These are phyloP conservation scores for Tuta absoluta DNA, from an alignment of 2,888 invertebrate species.

Conservation along the genomic window DNA sequence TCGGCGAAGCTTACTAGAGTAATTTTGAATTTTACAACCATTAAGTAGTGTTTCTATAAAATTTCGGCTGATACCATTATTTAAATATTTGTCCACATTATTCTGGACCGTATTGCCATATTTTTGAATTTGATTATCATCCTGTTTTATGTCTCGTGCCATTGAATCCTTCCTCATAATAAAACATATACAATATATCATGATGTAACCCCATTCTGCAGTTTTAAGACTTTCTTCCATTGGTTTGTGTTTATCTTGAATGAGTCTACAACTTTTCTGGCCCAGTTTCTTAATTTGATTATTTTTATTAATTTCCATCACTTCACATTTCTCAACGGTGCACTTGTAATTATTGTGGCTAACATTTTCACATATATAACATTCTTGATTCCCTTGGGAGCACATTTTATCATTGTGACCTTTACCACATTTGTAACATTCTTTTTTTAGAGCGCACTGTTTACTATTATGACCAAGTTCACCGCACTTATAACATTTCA, in stretches of 20 bases:
- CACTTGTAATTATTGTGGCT: not conserved
- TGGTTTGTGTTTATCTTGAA: not conserved
- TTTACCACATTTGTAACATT: not conserved
- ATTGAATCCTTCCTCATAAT: not conserved
- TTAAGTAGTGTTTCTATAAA: slow-evolving; percentile 1
- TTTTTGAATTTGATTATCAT: not conserved
- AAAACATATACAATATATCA: not conserved
- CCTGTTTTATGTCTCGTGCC: slow-evolving; percentile 2
- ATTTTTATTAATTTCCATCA: not conserved
- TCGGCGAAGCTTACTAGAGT: not conserved
- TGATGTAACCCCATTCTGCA: not conserved
- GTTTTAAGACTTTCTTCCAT: not conserved
- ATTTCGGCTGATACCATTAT: slow-evolving; percentile 1
- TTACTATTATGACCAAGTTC: not conserved
- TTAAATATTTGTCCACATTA: not conserved
- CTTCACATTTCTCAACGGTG: not conserved
- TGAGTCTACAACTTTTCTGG: not conserved
- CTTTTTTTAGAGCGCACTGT: not conserved
- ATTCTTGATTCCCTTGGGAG: not conserved
- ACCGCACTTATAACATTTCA: not conserved
- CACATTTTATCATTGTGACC: not conserved
- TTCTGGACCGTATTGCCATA: not conserved
- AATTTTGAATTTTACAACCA: slow-evolving; percentile 12
- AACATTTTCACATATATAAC: not conserved
- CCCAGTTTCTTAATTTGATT: not conserved